Percentiles rank a stretch among this genome's conserved stretches.
phyloP scores from a whole-genome alignment of 23 tunicate genomes.

The Phallusia fumigata region DNA sequence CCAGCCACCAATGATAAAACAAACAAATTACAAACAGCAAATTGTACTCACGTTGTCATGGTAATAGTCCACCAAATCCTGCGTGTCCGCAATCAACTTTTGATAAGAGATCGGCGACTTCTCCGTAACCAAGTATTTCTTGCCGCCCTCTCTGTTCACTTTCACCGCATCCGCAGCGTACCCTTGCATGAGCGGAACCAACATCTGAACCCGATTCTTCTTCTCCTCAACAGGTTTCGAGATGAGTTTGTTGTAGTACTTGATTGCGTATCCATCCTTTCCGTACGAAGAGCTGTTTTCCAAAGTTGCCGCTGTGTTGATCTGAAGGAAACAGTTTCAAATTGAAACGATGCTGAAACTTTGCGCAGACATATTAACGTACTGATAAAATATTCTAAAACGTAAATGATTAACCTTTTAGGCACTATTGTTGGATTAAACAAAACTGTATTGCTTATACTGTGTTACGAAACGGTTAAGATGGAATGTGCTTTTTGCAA shows the following conservation, averaged over 20 bases:
- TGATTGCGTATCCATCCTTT: neutral
- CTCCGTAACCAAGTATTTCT: neutral
- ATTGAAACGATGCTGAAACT: too few relatives aligned
- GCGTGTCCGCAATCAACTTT: slow-evolving; percentile 32
- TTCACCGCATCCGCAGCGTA: neutral
- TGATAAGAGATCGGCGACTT: neutral
- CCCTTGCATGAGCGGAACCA: slow-evolving; percentile 21
- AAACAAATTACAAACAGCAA: too few relatives aligned
- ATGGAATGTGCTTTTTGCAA: too few relatives aligned
- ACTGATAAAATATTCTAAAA: too few relatives aligned
- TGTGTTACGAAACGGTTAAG: too few relatives aligned
- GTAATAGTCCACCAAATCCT: slow-evolving; percentile 33
- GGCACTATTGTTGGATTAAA: too few relatives aligned
- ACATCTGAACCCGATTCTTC: slow-evolving; percentile 18
- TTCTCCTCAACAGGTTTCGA: slow-evolving; percentile 36
- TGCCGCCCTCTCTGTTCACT: neutral
- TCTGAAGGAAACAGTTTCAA: neutral
- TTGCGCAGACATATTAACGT: too few relatives aligned
- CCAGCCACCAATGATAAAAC: too few relatives aligned
- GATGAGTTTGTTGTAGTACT: slow-evolving; percentile 33
- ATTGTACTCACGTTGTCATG: slow-evolving; percentile 22
- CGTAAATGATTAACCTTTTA: too few relatives aligned
- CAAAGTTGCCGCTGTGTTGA: neutral
- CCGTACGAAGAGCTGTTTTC: neutral
- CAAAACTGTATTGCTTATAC: too few relatives aligned